Evolutionary conservation across 2,113 vertebrate species (phyloP), one percentile per base, ranked within the genome.

Genomic region (Merops nubicus): DNA sequence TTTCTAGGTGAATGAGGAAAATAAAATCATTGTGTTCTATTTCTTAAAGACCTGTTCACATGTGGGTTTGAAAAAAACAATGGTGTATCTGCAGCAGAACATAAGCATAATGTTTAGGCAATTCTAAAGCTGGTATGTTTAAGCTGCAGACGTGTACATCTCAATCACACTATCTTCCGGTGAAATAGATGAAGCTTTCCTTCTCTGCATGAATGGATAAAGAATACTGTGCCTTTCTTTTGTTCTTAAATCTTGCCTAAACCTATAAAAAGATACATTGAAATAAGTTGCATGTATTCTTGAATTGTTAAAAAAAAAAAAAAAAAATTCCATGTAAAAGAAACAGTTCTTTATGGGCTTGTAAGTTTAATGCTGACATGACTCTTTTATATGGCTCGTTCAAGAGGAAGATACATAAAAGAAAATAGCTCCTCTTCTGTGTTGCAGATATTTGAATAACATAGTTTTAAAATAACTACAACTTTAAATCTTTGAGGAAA

Each of bases 91-190:
- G 34, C 21, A 93, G 51, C 56, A 91, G 56, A 88, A 93, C 5
- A 6, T 57, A 81, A 94, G 34, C 77, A 36, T 86, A 88, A 79
- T 95, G 77, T 96, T 95, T 33, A 88, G 56, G 43, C 84, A 36
- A 86, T 85, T 91, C 59, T 87, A 63, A 94, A 89, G 48, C 74
- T 18, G 60, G 43, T 92, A 14, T 29, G 34, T 93, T 88, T 94
- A 89, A 96, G 42, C 64, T 91, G 68, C 64, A 79, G 72, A 81
- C 40, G 16, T 48, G 26, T 26, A 86, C 19, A 90, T 90, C 65
- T 94, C 81, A 88, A 68, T 86, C 80, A 56, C 38, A 8, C 40
- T 48, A 9, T 45, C 53, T 96, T 83, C 86, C 50, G 67, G 59
- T 60, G 57, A 84, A 92, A 85, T 28, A 20, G 11, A 51, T 53